Evolutionary conservation across 2,113 vertebrate species (phyloP).

Genomic region (Seriola quinqueradiata): DNA sequence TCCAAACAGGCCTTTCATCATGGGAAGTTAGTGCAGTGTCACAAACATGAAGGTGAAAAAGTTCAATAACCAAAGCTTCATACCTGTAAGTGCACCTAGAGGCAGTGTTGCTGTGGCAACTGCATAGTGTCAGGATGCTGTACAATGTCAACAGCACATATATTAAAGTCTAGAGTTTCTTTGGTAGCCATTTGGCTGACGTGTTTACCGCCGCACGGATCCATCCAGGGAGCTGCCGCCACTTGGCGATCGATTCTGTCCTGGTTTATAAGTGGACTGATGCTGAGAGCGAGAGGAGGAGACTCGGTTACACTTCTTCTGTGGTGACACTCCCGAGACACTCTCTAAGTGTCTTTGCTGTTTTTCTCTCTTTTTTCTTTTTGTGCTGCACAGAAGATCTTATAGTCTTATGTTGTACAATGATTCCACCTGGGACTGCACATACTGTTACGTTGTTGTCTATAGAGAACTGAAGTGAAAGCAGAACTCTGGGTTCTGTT

Average conservation of each 20-base stretch:
- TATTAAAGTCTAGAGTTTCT: not conserved
- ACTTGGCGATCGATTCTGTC: constrained; percentile 34
- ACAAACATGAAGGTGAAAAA: not conserved
- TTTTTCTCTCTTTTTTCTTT: not conserved
- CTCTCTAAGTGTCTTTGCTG: not conserved
- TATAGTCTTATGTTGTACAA: not conserved
- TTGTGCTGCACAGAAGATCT: not conserved
- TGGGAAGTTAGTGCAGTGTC: not conserved
- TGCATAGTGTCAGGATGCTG: not conserved
- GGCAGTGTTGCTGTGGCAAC: constrained; percentile 15
- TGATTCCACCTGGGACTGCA: not conserved
- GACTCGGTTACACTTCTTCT: constrained; percentile 28
- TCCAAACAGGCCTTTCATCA: not conserved
- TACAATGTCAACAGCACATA: not conserved
- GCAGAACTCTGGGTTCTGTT: not conserved
- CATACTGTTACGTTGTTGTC: not conserved
- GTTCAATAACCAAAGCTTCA: not conserved
- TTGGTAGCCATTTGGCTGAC: constrained; percentile 26
- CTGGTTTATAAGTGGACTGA: constrained; percentile 37
- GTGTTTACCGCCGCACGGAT: constrained; percentile 13
- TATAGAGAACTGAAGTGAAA: not conserved
- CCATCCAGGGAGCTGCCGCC: constrained; percentile 25
- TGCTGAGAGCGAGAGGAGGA: not conserved
- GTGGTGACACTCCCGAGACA: constrained; percentile 7
- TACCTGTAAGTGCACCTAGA: not conserved